A percentile compares a stretch with the other conserved stretches of the same genome.
Evolutionary conservation across 2,888 invertebrate species (phyloP).

Genomic region (Horisme vitalbata): DNA sequence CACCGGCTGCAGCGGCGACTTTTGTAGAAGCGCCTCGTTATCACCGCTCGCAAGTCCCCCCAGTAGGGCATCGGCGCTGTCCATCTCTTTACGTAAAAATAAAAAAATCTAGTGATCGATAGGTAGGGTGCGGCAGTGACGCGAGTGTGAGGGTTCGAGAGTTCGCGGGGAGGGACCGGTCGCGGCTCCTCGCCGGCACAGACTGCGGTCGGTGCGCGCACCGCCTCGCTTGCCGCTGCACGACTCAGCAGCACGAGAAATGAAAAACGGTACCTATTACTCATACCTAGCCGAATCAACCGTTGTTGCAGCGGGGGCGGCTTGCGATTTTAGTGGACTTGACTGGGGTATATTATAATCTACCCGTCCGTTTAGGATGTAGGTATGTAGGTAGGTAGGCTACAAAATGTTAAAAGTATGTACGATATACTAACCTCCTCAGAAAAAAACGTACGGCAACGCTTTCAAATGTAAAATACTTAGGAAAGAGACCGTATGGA

Average conservation of each 20-base stretch:
- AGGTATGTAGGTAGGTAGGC: too few relatives aligned
- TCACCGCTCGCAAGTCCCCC: constrained; percentile 67
- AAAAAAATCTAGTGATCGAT: constrained; percentile 54
- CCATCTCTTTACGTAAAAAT: constrained; percentile 53
- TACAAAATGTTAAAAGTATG: too few relatives aligned
- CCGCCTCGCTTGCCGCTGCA: constrained; percentile 54
- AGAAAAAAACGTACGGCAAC: too few relatives aligned
- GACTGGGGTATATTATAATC: too few relatives aligned
- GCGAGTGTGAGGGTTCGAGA: constrained; percentile 44
- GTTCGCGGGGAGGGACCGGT: constrained; percentile 59
- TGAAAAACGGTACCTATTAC: constrained; percentile 71
- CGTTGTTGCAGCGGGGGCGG: constrained; percentile 50
- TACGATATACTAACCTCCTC: too few relatives aligned
- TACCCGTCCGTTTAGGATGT: too few relatives aligned
- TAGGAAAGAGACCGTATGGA: too few relatives aligned
- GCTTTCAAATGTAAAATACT: too few relatives aligned
- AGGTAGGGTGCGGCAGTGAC: constrained; percentile 52
- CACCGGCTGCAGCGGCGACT: constrained; percentile 31
- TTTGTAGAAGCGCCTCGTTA: constrained; percentile 28
- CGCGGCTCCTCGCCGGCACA: constrained; percentile 66
- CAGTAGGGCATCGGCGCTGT: constrained; percentile 61
- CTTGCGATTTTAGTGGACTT: too few relatives aligned
- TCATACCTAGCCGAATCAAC: constrained; percentile 62
- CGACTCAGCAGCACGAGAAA: constrained; percentile 67
- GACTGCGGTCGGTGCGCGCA: constrained; percentile 60